phyloP scores from a whole-genome alignment of 2,888 invertebrate species.

The Andrena dorsata region DNA sequence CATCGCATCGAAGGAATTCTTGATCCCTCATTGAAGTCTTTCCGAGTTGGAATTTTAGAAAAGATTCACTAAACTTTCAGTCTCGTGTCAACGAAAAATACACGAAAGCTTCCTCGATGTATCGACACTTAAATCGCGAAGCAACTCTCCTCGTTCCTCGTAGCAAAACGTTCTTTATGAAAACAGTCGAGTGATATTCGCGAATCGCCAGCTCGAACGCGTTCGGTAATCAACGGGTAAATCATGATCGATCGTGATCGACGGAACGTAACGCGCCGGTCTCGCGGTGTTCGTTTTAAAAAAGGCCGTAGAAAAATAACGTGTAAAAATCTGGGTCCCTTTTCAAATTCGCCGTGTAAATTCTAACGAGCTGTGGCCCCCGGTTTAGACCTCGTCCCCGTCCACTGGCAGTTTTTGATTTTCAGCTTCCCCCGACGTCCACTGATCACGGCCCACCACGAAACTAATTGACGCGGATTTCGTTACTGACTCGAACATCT shows the following conservation, averaged over 20 bases:
- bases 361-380: constrained; percentile 34
- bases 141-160: not conserved
- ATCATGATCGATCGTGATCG: constrained; percentile 38
- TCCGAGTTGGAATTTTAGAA: constrained; percentile 12
- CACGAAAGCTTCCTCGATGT: constrained; percentile 7
- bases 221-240: constrained; percentile 36
- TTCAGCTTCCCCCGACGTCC: constrained; percentile 1
- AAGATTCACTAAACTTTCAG: constrained; percentile 10
- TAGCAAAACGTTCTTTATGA: constrained; percentile 8
- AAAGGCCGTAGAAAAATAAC: constrained; percentile 68
- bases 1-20: constrained; percentile 19
- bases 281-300: constrained; percentile 42
- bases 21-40: constrained; percentile 55
- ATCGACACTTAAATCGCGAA: constrained; percentile 16
- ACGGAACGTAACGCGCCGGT: constrained; percentile 43
- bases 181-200: constrained; percentile 12
- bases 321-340: constrained; percentile 67
- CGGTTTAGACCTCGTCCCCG: constrained; percentile 13
- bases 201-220: constrained; percentile 11
- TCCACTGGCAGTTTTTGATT: constrained; percentile 60
- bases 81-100: constrained; percentile 9
- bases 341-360: constrained; percentile 30
- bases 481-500: constrained; percentile 30
- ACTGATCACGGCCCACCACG: constrained; percentile 10
- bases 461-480: constrained; percentile 60